These are phyloP conservation scores for Acrobasis suavella DNA, from an alignment of 2,888 invertebrate species.

Conservation along the genomic window DNA sequence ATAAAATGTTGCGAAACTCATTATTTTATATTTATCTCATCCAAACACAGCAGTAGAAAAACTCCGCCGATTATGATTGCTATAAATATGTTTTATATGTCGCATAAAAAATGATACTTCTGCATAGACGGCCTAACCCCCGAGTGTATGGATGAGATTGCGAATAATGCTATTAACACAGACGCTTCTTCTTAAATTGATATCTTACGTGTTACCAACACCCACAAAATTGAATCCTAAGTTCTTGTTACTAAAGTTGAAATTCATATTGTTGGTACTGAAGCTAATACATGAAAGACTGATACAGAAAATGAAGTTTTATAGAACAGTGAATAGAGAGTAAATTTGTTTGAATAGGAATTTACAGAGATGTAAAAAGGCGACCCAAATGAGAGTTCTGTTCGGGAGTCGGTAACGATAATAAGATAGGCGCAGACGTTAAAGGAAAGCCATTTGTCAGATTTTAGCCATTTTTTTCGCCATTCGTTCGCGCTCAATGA, in stretches of 20 bases:
- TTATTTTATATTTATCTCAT: conserved; percentile 69
- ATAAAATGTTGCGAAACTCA: conserved; percentile 33
- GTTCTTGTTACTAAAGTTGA: conserved; percentile 37
- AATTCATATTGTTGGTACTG: conserved; percentile 33
- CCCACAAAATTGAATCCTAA: conserved; percentile 50
- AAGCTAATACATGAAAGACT: conserved; percentile 44
- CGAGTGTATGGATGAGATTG: conserved; percentile 83
- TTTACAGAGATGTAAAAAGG: conserved; percentile 61
- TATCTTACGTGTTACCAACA: conserved; percentile 58
- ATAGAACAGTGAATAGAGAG: conserved; percentile 36
- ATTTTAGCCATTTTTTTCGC: conserved; percentile 78
- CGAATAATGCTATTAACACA: conserved; percentile 83
- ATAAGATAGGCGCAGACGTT: conserved; percentile 83
- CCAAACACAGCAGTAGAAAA: conserved; percentile 70
- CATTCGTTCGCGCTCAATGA: conserved; percentile 74
- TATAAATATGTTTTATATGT: conserved; percentile 83
- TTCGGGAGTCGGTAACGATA: conserved; percentile 81
- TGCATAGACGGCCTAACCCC: conserved; percentile 74
- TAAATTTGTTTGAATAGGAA: conserved; percentile 38
- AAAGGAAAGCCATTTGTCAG: conserved; percentile 83
- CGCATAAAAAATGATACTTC: conserved; percentile 80
- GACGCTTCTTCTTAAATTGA: conserved; percentile 83
- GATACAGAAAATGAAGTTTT: conserved; percentile 45
- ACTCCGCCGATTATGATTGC: conserved; percentile 78
- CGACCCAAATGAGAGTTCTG: conserved; percentile 79